Evolutionary conservation across 2,888 invertebrate species (phyloP).

Genomic region (Brachycybe producta): DNA sequence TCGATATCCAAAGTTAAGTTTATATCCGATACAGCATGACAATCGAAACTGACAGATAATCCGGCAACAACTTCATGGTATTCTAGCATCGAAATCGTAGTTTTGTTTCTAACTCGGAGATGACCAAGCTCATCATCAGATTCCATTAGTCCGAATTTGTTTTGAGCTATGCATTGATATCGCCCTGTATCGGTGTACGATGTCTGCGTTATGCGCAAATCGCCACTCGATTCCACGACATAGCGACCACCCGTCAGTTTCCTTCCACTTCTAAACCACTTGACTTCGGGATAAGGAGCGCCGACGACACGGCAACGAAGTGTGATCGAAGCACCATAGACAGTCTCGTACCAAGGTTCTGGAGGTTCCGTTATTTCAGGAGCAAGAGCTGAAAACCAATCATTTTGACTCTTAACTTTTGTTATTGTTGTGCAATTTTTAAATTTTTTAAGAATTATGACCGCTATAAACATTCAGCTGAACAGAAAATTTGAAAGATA

Average conservation of each 20-base stretch:
- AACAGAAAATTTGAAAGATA: too few relatives aligned
- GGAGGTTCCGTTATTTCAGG: slow-evolving; percentile 82
- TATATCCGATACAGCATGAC: slow-evolving; percentile 83
- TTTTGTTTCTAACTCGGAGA: slow-evolving; percentile 63
- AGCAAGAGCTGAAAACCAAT: slow-evolving; percentile 55
- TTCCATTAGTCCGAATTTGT: slow-evolving; percentile 70
- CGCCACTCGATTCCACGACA: slow-evolving; percentile 59
- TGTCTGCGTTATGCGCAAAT: slow-evolving; percentile 66
- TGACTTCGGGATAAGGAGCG: slow-evolving; percentile 84
- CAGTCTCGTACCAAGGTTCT: slow-evolving; percentile 55
- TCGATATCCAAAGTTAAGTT: slow-evolving; percentile 61
- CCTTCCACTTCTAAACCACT: slow-evolving; percentile 71
- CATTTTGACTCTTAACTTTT: too few relatives aligned
- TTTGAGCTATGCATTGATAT: slow-evolving; percentile 82
- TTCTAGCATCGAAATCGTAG: slow-evolving; percentile 68
- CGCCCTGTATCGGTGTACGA: slow-evolving; percentile 79
- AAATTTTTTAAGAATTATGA: too few relatives aligned
- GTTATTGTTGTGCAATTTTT: too few relatives aligned
- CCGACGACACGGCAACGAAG: slow-evolving; percentile 87
- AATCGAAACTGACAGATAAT: slow-evolving; percentile 71
- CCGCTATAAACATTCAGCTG: too few relatives aligned
- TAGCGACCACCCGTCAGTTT: slow-evolving; percentile 85
- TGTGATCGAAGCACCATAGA: slow-evolving; percentile 65
- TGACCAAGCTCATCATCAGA: slow-evolving; percentile 53
- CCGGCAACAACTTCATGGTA: slow-evolving; percentile 87